phyloP scores from a whole-genome alignment of 2,797 vertebrate species.

The Acanthurus leucopareius region DNA sequence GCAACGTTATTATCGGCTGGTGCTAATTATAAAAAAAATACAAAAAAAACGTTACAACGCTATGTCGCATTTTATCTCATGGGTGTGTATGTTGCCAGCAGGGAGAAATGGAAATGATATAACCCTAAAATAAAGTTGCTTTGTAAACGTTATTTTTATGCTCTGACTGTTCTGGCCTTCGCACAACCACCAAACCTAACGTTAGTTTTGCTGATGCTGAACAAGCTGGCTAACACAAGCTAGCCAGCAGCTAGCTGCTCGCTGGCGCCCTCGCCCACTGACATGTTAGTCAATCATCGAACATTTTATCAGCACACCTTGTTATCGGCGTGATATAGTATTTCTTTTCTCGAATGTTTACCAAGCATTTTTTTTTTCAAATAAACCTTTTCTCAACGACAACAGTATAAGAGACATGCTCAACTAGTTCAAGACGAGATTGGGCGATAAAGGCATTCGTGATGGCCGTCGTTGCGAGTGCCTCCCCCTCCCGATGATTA shows the following conservation, averaged over 20 bases:
- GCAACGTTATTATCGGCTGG: conserved; percentile 36
- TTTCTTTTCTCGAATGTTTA: rapidly evolving
- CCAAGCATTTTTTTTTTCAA: too few relatives aligned
- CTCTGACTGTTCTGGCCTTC: conserved; percentile 43
- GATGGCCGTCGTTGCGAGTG: conserved; percentile 80
- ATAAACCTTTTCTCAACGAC: too few relatives aligned
- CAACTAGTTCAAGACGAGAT: conserved; percentile 55
- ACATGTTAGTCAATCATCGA: conserved; percentile 29
- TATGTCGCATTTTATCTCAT: too few relatives aligned
- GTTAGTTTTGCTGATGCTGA: conserved; percentile 60
- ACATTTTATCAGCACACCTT: conserved; percentile 19
- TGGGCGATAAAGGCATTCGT: conserved; percentile 76
- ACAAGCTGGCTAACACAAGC: conserved; percentile 61
- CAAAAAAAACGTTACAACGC: not conserved
- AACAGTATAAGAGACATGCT: not conserved
- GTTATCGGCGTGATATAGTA: not conserved
- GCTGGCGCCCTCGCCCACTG: conserved; percentile 76
- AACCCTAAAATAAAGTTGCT: not conserved
- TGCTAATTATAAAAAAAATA: conserved; percentile 23
- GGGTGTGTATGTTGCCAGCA: not conserved
- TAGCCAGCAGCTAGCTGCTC: conserved; percentile 65
- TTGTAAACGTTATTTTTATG: not conserved
- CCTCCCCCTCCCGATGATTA: conserved; percentile 74
- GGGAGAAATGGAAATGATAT: not conserved
- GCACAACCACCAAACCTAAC: conserved; percentile 20